These are phyloP conservation scores for Trachurus trachurus DNA, from an alignment of 2,797 vertebrate genomes.

Conservation along the genomic window DNA sequence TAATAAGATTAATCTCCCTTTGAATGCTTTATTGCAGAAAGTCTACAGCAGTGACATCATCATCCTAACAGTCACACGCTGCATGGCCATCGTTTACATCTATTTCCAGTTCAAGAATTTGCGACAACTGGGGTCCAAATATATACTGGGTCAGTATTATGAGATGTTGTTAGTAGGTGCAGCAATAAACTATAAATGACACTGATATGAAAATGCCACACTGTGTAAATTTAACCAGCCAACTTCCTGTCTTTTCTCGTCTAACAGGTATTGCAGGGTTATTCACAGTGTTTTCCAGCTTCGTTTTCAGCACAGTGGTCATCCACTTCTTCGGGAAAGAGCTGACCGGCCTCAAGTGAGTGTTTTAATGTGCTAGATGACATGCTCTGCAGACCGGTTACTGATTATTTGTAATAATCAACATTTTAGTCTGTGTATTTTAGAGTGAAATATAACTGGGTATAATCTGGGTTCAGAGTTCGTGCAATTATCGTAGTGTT, in stretches of 20 bases:
- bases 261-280: slow-evolving; percentile 94
- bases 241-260: neutral
- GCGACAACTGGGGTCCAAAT: slow-evolving; percentile 96
- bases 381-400: neutral
- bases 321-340: slow-evolving; percentile 98
- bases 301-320: slow-evolving; percentile 97
- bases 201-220: neutral
- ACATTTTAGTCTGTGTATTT: too few relatives aligned
- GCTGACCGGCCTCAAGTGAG: slow-evolving; percentile 94
- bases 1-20: neutral
- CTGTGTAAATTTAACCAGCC: neutral
- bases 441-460: too few relatives aligned
- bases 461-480: neutral
- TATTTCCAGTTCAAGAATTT: slow-evolving; percentile 99
- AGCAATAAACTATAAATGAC: neutral
- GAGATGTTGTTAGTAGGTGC: neutral
- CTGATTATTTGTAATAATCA: neutral
- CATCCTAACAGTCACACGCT: slow-evolving; percentile 95
- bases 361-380: slow-evolving; percentile 12
- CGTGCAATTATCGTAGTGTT: neutral
- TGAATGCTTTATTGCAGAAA: slow-evolving; percentile 82
- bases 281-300: slow-evolving; percentile 98
- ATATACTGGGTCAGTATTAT: slow-evolving; percentile 92
- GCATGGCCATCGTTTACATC: slow-evolving; percentile 97
- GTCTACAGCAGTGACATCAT: slow-evolving; percentile 94